phyloP scores from a whole-genome alignment of 2,113 vertebrate species.

The Noctilio leporinus region DNA sequence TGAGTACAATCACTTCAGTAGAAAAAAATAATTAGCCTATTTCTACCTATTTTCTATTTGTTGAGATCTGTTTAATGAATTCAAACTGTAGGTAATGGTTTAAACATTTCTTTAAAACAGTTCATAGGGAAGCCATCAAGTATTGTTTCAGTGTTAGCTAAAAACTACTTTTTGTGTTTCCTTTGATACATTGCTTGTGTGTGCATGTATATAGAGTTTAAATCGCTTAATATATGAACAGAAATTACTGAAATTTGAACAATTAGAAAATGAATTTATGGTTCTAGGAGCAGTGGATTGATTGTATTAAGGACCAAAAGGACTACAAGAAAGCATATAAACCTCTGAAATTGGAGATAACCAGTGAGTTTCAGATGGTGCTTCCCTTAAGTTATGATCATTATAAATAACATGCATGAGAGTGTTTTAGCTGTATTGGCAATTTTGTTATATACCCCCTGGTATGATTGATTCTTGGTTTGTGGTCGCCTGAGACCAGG shows the following conservation, averaged over 20 bases:
- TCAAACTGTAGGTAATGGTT: neutral
- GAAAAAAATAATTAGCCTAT: neutral
- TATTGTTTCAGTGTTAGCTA: neutral
- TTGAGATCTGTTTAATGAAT: neutral
- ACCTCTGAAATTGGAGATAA: neutral
- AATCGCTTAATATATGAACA: neutral
- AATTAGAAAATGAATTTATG: neutral
- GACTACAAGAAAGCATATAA: neutral
- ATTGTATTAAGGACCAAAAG: neutral
- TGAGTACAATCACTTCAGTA: neutral
- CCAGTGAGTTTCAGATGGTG: neutral
- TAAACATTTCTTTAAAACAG: constrained; percentile 3
- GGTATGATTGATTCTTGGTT: neutral
- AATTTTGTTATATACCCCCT: neutral
- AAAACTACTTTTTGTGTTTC: neutral
- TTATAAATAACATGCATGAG: neutral
- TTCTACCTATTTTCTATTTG: constrained; percentile 1
- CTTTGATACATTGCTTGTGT: neutral
- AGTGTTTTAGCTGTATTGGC: neutral
- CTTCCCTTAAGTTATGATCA: neutral
- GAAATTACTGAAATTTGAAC: constrained; percentile 22
- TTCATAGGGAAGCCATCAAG: constrained; percentile 12
- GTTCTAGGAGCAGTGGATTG: neutral
- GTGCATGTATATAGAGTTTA: neutral
- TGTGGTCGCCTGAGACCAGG: neutral